phyloP scores from a whole-genome alignment of 2,113 vertebrate species.

The Bos taurus region ARS-UCD2.0 NC_037342.1:53599001-53599500 shows the following conservation, averaged over 20 bases:
- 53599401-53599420: background rate
- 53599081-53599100: background rate
- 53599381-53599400: background rate
- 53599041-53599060: background rate
- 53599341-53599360: background rate
- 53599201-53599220: background rate
- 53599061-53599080: background rate
- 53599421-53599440: conserved; percentile 24
- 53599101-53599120: background rate
- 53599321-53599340: background rate
- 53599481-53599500: background rate
- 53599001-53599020: background rate
- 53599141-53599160: background rate
- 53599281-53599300: background rate
- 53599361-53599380: background rate
- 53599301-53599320: background rate
- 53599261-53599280: background rate
- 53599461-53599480: background rate
- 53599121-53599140: background rate
- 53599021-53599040: background rate
- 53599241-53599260: background rate
- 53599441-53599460: background rate
- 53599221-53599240: background rate
- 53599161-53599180: background rate
- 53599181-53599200: background rate